Base-by-base conservation (phyloP, 2,888 invertebrate genomes). In the Apamea anceps region DNA sequence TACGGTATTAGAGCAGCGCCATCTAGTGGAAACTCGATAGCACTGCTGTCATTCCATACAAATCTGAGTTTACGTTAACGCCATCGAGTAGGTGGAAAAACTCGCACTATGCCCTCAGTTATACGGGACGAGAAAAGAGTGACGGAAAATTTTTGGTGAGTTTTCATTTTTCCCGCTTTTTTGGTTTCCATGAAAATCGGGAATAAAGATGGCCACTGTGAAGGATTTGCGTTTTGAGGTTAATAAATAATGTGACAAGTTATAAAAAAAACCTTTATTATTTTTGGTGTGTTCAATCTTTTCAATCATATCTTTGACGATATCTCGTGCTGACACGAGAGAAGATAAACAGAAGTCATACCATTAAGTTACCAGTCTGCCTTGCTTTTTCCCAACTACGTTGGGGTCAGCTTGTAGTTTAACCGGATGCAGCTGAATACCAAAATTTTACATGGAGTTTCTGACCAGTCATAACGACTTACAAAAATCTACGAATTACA, bases 41-140 rank as follows among this genome's bases (percentile, higher is more conserved):
- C n/a, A n/a, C n/a, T n/a, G n/a, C n/a, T n/a, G n/a, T n/a, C n/a
- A n/a, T n/a, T n/a, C n/a, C n/a, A n/a, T n/a, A n/a, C n/a, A n/a
- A n/a, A n/a, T n/a, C n/a, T n/a, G n/a, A n/a, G n/a, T n/a, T n/a
- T n/a, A n/a, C n/a, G n/a, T n/a, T n/a, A n/a, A n/a, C n/a, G n/a
- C n/a, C n/a, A n/a, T n/a, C n/a, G n/a, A n/a, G n/a, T n/a, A n/a
- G n/a, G n/a, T n/a, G n/a, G n/a, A n/a, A n/a, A n/a, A n/a, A n/a
- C n/a, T n/a, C n/a, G n/a, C n/a, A n/a, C n/a, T n/a, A n/a, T n/a
- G n/a, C n/a, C n/a, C n/a, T n/a, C n/a, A 62, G 57, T 82, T 77
- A 76, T 71, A 62, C 51, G 71, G 45, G 70, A 57, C 45, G 54
- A 51, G 37, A 71, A 60, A 72, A 77, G 73, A 78, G 79, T 74